Base-by-base conservation (phyloP, 1,140 invertebrate genomes). In the Tetramorium simillimum region DNA sequence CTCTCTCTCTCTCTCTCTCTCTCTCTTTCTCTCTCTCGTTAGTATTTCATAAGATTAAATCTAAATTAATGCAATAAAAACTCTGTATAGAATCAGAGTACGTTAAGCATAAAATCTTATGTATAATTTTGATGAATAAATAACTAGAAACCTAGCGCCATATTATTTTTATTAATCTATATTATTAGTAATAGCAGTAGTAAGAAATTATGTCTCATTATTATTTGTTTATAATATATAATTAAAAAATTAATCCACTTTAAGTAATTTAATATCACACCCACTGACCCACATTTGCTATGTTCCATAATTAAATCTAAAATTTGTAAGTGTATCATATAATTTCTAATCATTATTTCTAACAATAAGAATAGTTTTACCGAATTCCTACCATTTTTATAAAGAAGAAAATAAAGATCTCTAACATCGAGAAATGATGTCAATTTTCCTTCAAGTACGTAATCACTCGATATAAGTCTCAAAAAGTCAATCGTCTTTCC, bases 361-460 rank as follows among this genome's bases (percentile, higher is more conserved):
- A 37, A 53, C n/a, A 4, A 51, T 51, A 9, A 53, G 28, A 4
- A 51, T 51, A 9, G n/a, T 63, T 49, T 77, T 58, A 80, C 7
- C 28, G 28, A 56, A 33, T 67, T 67, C 37, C 5, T 2, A 1
- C 28, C n/a, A 67, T 21, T 14, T n/a, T 9, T 10, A 3, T 33
- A 53, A 69, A 69, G n/a, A 53, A 43, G n/a, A 43, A 63, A 43
- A 69, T 69, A 24, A n/a, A 80, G 18, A 67, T 69, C 24, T 5
- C 33, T 53, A 4, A 6, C 5, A 53, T 53, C 51, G 51, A 18
- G 51, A 53, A 53, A 53, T 53, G 18, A 9, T 40, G 70, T 81
- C 77, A 69, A 69, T 70, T 81, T 65, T 40, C 37, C 18, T 46
- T 81, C 58, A 81, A 69, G 37, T 80, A 24, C n/a, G 33, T 70